Conservation (phyloP, 2,888 invertebrate species). For the Dendrolimus pini region DNA sequence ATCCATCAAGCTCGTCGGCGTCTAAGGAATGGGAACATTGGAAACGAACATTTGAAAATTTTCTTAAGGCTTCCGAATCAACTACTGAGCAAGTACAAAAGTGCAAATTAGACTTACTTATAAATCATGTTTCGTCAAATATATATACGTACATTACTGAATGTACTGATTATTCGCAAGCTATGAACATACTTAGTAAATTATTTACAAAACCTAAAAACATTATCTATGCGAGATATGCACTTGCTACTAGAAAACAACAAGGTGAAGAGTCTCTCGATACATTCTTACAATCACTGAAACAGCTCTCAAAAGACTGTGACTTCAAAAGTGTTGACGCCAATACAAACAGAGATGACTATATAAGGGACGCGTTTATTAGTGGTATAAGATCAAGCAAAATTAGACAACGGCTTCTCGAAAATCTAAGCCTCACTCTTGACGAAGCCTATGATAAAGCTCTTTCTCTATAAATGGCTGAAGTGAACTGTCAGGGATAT, state of each 20-base stretch:
- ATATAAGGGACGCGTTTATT: neutral
- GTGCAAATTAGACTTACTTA: neutral
- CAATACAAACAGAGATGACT: neutral
- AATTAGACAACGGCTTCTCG: too few relatives aligned
- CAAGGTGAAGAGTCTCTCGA: too few relatives aligned
- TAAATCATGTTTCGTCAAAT: neutral
- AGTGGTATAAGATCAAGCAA: too few relatives aligned
- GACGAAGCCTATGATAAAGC: too few relatives aligned
- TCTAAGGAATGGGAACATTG: neutral
- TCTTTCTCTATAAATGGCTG: too few relatives aligned
- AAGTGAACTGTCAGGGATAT: too few relatives aligned
- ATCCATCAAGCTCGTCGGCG: neutral
- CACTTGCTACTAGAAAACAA: neutral
- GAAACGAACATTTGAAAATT: conserved; percentile 1
- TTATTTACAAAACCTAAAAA: conserved; percentile 6
- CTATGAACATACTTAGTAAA: neutral
- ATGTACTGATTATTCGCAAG: neutral
- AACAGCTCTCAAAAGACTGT: too few relatives aligned
- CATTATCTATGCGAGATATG: neutral
- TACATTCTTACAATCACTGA: too few relatives aligned
- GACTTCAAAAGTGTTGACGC: conserved; percentile 4
- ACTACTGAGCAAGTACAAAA: neutral
- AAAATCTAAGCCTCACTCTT: too few relatives aligned
- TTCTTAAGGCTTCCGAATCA: neutral
- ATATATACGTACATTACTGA: too few relatives aligned